These are phyloP conservation scores for Dryococelus australis DNA, from an alignment of 2,888 invertebrate species.

Conservation along the genomic window DNA sequence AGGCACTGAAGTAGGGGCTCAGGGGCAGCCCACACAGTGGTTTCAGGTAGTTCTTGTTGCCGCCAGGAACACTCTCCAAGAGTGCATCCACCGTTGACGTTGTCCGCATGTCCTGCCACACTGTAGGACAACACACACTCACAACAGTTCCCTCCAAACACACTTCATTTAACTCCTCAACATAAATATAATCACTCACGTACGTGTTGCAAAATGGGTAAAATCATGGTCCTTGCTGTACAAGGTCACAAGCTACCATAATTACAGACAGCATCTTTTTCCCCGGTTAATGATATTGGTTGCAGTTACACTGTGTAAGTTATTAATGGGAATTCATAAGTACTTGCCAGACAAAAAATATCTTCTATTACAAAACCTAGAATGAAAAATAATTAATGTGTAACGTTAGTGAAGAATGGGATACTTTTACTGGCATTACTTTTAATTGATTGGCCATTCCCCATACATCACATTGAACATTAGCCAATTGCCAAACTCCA, in stretches of 20 bases:
- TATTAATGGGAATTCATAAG: no score
- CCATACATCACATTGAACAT: constrained; percentile 52
- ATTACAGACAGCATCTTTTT: no score
- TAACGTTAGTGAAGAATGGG: constrained; percentile 42
- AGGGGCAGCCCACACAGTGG: constrained; percentile 72
- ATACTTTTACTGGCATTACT: constrained; percentile 49
- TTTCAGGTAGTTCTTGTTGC: constrained; percentile 61
- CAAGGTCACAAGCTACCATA: no score
- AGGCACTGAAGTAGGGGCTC: constrained; percentile 76
- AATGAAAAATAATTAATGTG: no score
- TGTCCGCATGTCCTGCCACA: constrained; percentile 97
- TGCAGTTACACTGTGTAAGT: no score
- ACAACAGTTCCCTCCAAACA: not conserved
- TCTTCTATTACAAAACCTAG: no score
- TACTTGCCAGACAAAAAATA: no score
- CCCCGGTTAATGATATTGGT: no score
- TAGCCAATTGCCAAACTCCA: constrained; percentile 55
- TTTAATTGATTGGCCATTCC: constrained; percentile 47
- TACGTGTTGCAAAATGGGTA: no score
- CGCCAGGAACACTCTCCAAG: constrained; percentile 73
- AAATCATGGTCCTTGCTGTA: no score
- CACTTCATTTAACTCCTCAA: not conserved
- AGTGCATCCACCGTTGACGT: constrained; percentile 85
- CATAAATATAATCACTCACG: no score
- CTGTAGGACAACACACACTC: constrained; percentile 54